Evolutionary conservation across 2,888 invertebrate species (phyloP).

Genomic region (Micropterix aruncella): DNA sequence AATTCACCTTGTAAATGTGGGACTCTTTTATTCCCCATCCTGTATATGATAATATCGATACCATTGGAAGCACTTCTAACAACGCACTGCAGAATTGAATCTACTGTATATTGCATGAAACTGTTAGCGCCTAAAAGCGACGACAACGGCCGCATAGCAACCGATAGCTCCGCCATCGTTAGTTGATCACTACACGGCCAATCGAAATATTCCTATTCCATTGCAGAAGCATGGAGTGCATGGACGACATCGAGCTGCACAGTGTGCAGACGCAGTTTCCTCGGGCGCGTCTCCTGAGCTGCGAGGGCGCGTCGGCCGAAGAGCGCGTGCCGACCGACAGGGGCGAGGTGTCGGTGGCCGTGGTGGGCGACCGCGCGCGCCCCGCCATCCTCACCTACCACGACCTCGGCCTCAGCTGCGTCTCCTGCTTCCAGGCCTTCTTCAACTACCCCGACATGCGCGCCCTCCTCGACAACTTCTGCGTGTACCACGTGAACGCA

Average conservation of each 20-base stretch:
- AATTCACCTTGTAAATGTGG: too few relatives aligned
- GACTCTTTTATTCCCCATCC: too few relatives aligned
- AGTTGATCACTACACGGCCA: too few relatives aligned
- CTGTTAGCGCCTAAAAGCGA: too few relatives aligned
- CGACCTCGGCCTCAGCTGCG: constrained; percentile 96
- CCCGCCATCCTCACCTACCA: constrained; percentile 80
- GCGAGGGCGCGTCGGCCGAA: constrained; percentile 26
- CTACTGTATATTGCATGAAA: too few relatives aligned
- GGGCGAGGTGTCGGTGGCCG: constrained; percentile 83
- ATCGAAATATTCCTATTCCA: too few relatives aligned
- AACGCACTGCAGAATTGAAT: too few relatives aligned
- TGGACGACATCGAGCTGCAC: constrained; percentile 85
- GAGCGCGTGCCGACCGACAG: constrained; percentile 83
- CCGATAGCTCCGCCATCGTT: too few relatives aligned
- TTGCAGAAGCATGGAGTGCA: too few relatives aligned
- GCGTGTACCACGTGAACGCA: constrained; percentile 96
- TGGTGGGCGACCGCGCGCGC: constrained; percentile 85
- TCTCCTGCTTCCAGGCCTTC: constrained; percentile 87
- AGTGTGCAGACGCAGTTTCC: constrained; percentile 84
- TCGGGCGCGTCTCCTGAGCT: constrained; percentile 45
- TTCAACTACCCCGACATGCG: constrained; percentile 90
- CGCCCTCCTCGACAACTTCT: constrained; percentile 81
- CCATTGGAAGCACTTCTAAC: too few relatives aligned
- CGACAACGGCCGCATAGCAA: too few relatives aligned
- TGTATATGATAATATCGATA: too few relatives aligned